Evolutionary conservation across 2,113 vertebrate species (phyloP).

Genomic region (Channa argus): DNA sequence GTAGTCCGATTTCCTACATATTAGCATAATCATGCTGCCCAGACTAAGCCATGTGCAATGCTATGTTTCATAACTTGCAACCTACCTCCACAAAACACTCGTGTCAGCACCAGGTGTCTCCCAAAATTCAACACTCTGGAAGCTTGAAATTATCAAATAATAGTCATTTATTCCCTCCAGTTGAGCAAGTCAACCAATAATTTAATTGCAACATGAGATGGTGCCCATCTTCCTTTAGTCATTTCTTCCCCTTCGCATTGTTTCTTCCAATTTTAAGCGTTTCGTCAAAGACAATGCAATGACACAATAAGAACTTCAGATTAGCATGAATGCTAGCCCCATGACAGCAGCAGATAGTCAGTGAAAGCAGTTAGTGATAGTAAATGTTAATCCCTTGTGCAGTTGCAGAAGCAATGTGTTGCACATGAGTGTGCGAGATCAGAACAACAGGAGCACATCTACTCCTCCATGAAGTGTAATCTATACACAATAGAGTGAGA

Average conservation of each 20-base stretch:
- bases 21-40: slow-evolving; percentile 6
- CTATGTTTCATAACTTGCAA: background rate
- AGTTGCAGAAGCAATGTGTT: slow-evolving; percentile 44
- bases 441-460: slow-evolving; percentile 10
- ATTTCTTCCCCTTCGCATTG: background rate
- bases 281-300: slow-evolving; percentile 8
- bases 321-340: slow-evolving; percentile 14
- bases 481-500: background rate
- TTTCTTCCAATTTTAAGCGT: slow-evolving; percentile 25
- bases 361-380: background rate
- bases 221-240: background rate
- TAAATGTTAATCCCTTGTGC: slow-evolving; percentile 13
- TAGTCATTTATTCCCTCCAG: slow-evolving; percentile 1
- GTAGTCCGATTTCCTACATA: background rate
- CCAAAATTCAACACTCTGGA: slow-evolving; percentile 5
- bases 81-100: slow-evolving; percentile 7
- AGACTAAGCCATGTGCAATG: slow-evolving; percentile 6
- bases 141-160: slow-evolving; percentile 23
- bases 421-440: slow-evolving; percentile 19
- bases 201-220: slow-evolving; percentile 6
- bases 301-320: slow-evolving; percentile 18
- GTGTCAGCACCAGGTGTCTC: slow-evolving; percentile 5
- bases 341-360: slow-evolving; percentile 38
- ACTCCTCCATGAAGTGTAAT: background rate
- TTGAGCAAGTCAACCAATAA: slow-evolving; percentile 19